Conservation (phyloP, 2,888 invertebrate genomes). For the Diarsia dahlii region DNA sequence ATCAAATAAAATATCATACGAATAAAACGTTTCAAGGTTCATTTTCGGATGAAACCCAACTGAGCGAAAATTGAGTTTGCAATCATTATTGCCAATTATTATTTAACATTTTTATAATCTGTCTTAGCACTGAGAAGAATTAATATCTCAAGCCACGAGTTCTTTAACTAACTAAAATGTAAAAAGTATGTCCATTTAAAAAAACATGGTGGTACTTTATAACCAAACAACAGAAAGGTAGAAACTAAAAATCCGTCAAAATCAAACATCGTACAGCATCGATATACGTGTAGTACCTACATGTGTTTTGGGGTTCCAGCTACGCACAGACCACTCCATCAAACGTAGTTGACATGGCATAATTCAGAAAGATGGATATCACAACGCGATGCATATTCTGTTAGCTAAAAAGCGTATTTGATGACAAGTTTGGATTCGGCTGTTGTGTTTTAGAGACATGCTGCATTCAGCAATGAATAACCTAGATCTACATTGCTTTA, state of each 20-base stretch:
- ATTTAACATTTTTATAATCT: too few relatives aligned
- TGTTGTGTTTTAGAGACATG: not conserved
- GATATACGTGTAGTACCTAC: not conserved
- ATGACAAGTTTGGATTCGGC: not conserved
- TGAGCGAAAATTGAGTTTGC: too few relatives aligned
- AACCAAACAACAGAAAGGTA: too few relatives aligned
- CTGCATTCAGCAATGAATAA: not conserved
- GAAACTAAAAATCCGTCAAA: not conserved
- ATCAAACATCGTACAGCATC: not conserved
- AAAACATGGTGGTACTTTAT: too few relatives aligned
- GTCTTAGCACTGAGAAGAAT: too few relatives aligned
- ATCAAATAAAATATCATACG: too few relatives aligned
- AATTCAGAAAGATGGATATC: constrained; percentile 26
- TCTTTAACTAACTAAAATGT: too few relatives aligned
- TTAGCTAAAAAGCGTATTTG: not conserved
- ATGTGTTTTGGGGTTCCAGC: not conserved
- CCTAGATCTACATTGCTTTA: too few relatives aligned
- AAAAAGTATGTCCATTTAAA: not conserved
- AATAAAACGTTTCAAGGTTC: too few relatives aligned
- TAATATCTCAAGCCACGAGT: too few relatives aligned
- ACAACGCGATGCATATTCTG: not conserved
- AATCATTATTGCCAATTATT: too few relatives aligned
- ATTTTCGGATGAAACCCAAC: too few relatives aligned
- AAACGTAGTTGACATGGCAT: constrained; percentile 18
- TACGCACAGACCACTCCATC: constrained; percentile 16